phyloP scores from a whole-genome alignment of 2,797 vertebrate species.

The Epinephelus awoara region DNA sequence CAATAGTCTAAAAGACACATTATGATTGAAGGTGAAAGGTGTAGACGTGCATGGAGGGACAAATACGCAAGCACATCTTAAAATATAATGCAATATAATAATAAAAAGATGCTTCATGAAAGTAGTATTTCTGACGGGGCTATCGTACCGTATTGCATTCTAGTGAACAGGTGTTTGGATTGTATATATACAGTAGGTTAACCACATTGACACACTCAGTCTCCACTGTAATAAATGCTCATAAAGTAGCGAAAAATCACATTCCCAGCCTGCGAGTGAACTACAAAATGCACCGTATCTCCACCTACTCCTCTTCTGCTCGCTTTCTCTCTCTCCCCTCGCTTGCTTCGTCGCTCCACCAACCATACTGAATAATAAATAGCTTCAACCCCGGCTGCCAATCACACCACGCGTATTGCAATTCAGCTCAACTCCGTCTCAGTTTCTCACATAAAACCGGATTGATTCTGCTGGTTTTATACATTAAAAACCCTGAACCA shows the following conservation, averaged over 20 bases:
- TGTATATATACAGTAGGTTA: slow-evolving; percentile 5
- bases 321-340: slow-evolving; percentile 17
- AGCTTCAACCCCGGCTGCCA: slow-evolving; percentile 75
- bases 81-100: background rate
- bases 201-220: slow-evolving; percentile 21
- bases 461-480: slow-evolving; percentile 45
- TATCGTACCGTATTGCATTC: background rate
- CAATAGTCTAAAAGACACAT: background rate
- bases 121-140: background rate
- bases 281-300: slow-evolving; percentile 53
- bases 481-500: slow-evolving; percentile 31
- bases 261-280: slow-evolving; percentile 60
- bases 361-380: slow-evolving; percentile 80
- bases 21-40: background rate
- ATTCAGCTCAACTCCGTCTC: slow-evolving; percentile 67
- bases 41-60: background rate
- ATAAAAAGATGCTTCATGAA: background rate
- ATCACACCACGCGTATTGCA: slow-evolving; percentile 72
- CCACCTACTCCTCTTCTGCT: slow-evolving; percentile 73
- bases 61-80: background rate
- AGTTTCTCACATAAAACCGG: slow-evolving; percentile 46
- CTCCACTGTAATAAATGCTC: slow-evolving; percentile 33
- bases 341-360: slow-evolving; percentile 56
- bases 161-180: slow-evolving; percentile 14
- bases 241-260: slow-evolving; percentile 34